Evolutionary conservation across 1,140 invertebrate genomes (phyloP), one percentile per base, ranked within the genome.

Genomic region (Pararge aegeria): DNA sequence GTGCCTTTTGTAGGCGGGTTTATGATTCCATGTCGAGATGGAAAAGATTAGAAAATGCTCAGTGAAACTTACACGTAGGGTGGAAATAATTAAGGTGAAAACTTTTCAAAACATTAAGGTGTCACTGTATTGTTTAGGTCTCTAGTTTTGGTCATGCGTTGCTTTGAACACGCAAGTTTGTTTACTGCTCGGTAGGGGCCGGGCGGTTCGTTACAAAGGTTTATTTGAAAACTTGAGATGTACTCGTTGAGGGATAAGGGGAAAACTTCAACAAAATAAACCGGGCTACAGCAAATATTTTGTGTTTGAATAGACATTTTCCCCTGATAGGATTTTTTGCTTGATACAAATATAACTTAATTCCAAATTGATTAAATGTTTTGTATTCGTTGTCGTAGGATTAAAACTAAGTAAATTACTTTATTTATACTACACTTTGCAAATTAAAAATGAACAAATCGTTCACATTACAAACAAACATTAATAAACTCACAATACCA

Each of bases 41-140:
- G n/a, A n/a, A n/a, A 18, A 40, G 42, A 0, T 20, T 46, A 20
- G 7, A 1, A 19, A 46, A 46, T 7, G 10, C 42, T 20, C 42
- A 46, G 20, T 27, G 13, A 13, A 49, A 49, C 27, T 2, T 30
- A 29, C 15, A 15, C 48, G 15, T n/a, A 13, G 60, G 60, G 53
- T 19, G 21, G 20, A 49, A 56, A 34, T 56, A 62, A 62, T 62
- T 56, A 56, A 62, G 20, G 54, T 46, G 49, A 53, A 63, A 63
- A 52, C 46, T 15, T 54, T 61, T 54, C 18, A 34, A 48, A 40
- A 18, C 29, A 40, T 54, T 38, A 49, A 54, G 51, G 58, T 54
- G 51, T 40, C 16, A 49, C 44, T 40, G 29, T 30, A 55, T 60
- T 60, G 50, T 54, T 53, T 20, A 13, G 27, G 50, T 42, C 21